Percentiles rank a stretch among this genome's conserved stretches.
These are phyloP conservation scores for Halocynthia aurantium DNA, from an alignment of 23 tunicate genomes.

Conservation along the genomic window DNA sequence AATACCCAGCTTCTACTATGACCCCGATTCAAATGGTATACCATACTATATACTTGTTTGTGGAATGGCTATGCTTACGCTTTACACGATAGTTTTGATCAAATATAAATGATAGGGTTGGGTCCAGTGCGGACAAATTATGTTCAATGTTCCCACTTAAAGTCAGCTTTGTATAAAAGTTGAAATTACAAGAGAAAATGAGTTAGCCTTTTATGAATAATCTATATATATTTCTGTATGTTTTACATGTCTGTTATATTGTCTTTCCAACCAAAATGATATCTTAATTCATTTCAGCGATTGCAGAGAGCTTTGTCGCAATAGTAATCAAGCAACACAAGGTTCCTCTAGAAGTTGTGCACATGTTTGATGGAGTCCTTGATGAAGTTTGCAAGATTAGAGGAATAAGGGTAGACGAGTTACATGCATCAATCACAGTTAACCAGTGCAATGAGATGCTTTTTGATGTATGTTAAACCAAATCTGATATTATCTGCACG, in stretches of 20 bases:
- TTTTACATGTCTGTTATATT: neutral
- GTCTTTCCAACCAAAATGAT: neutral
- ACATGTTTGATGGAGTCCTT: neutral
- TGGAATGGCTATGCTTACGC: neutral
- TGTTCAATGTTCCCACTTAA: too few species aligned
- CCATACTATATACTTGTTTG: neutral
- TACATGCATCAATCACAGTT: neutral
- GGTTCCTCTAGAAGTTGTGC: neutral
- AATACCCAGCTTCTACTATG: conserved; percentile 10
- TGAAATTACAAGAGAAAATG: too few species aligned
- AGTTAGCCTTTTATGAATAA: too few species aligned
- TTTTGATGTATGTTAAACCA: neutral
- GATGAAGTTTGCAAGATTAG: neutral
- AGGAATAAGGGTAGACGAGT: neutral
- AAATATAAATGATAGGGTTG: neutral
- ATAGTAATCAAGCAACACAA: neutral
- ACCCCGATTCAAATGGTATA: conserved; percentile 11
- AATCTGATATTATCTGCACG: neutral
- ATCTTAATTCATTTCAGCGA: conserved; percentile 1
- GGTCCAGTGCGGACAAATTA: too few species aligned
- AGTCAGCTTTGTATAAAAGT: too few species aligned
- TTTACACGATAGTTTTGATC: neutral
- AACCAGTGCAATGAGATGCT: neutral
- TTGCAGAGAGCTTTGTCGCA: neutral
- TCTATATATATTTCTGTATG: neutral